phyloP scores from a whole-genome alignment of 2,888 invertebrate genomes.

The Acleris holmiana region DNA sequence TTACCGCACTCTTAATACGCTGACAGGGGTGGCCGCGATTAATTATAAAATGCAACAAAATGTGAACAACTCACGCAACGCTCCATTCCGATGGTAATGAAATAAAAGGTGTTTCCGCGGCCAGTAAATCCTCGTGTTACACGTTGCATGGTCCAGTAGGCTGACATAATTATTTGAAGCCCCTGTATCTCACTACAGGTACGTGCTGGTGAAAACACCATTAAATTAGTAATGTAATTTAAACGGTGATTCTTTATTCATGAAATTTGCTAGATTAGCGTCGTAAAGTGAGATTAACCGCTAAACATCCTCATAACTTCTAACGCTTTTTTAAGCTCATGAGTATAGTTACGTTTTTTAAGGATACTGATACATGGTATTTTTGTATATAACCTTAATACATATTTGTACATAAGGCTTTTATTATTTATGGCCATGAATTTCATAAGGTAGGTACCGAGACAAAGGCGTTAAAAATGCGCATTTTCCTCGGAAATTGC shows the following conservation, averaged over 20 bases:
- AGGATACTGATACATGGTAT: too few species aligned
- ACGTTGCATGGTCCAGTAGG: conserved; percentile 27
- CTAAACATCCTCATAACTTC: background rate
- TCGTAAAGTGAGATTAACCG: conserved; percentile 10
- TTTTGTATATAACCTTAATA: too few species aligned
- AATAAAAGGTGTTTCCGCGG: conserved; percentile 36
- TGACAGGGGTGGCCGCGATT: conserved; percentile 77
- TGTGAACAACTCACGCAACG: conserved; percentile 68
- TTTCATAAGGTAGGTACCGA: conserved; percentile 7
- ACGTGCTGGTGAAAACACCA: background rate
- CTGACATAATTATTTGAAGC: conserved; percentile 28
- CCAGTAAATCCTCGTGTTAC: conserved; percentile 28
- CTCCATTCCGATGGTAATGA: conserved; percentile 40
- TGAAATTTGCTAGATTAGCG: background rate
- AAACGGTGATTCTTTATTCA: conserved; percentile 11
- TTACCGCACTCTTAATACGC: conserved; percentile 53
- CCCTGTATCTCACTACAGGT: conserved; percentile 23
- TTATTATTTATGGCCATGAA: conserved; percentile 5
- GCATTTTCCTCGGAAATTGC: conserved; percentile 10
- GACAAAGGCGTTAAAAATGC: conserved; percentile 14
- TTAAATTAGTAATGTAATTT: background rate
- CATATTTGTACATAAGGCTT: too few species aligned
- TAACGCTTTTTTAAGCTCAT: background rate
- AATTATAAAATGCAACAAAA: conserved; percentile 76
- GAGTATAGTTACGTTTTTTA: too few species aligned